Conservation (phyloP, 2,888 invertebrate species). For the Diarsia dahlii region DNA sequence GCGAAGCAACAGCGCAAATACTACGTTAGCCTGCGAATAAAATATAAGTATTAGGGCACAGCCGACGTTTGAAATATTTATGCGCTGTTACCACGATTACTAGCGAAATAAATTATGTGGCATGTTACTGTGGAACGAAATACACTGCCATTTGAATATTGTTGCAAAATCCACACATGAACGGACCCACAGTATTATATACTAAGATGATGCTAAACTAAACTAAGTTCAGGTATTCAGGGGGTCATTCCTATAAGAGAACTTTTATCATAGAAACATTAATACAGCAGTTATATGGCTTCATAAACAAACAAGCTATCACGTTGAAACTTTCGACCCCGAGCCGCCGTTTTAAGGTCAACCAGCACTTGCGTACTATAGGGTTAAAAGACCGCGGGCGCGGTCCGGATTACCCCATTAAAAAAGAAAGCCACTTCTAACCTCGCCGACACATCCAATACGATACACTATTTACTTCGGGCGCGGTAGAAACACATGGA, state of each 20-base stretch:
- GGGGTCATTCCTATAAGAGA: constrained; percentile 55
- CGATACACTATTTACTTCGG: constrained; percentile 75
- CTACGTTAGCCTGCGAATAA: constrained; percentile 45
- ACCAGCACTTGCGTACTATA: constrained; percentile 82
- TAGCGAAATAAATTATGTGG: constrained; percentile 67
- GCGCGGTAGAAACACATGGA: constrained; percentile 72
- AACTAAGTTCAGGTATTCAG: constrained; percentile 64
- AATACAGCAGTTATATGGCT: constrained; percentile 71
- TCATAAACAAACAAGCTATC: constrained; percentile 80
- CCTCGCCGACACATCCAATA: constrained; percentile 70
- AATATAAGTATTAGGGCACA: constrained; percentile 35
- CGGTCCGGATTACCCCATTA: constrained; percentile 81
- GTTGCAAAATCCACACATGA: constrained; percentile 69
- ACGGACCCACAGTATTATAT: constrained; percentile 49
- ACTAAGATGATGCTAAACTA: constrained; percentile 62
- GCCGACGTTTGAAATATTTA: constrained; percentile 41
- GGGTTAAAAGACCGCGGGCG: constrained; percentile 85
- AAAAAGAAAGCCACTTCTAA: constrained; percentile 78
- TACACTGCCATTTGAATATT: constrained; percentile 67
- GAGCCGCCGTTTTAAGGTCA: constrained; percentile 83
- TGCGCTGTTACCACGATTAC: constrained; percentile 60
- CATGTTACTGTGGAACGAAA: constrained; percentile 62
- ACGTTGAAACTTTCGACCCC: constrained; percentile 70
- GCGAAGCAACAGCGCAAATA: constrained; percentile 64
- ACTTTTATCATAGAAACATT: constrained; percentile 48